These are phyloP conservation scores for Agrotis segetum DNA, from an alignment of 2,888 invertebrate species.

Conservation along the genomic window DNA sequence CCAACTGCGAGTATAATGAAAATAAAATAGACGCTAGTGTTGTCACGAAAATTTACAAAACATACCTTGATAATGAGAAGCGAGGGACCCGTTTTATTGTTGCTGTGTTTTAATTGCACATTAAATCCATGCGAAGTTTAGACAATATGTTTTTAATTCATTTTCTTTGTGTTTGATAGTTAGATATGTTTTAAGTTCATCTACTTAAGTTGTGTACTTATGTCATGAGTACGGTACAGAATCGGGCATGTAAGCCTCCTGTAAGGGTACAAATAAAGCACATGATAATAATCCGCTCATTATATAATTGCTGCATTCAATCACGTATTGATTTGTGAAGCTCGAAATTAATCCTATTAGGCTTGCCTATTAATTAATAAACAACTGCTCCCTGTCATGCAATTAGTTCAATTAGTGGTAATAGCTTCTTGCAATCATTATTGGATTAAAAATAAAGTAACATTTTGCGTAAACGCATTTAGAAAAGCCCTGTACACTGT, in stretches of 20 bases:
- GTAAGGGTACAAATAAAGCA: conserved; percentile 1
- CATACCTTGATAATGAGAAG: conserved; percentile 34
- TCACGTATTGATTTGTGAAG: conserved; percentile 43
- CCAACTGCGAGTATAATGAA: conserved; percentile 37
- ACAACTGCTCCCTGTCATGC: conserved; percentile 26
- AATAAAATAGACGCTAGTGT: conserved; percentile 49
- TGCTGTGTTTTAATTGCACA: conserved; percentile 20
- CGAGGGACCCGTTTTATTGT: conserved; percentile 15
- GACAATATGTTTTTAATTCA: conserved; percentile 3
- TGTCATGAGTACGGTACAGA: no score
- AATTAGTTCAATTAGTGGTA: conserved; percentile 34
- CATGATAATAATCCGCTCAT: conserved; percentile 5
- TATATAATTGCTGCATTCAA: conserved; percentile 28
- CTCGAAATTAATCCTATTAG: conserved; percentile 43
- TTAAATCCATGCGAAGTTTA: not conserved
- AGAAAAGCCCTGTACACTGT: not conserved
- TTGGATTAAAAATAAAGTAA: conserved; percentile 6
- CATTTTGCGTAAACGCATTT: not conserved
- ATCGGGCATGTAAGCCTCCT: not conserved
- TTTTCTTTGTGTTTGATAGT: no score
- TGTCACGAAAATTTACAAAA: conserved; percentile 40
- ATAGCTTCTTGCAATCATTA: conserved; percentile 21
- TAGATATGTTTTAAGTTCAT: not conserved
- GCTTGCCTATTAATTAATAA: conserved; percentile 38
- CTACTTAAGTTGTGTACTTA: no score